phyloP scores from a whole-genome alignment of 2,888 invertebrate genomes.

The Bellardia pandia region DNA sequence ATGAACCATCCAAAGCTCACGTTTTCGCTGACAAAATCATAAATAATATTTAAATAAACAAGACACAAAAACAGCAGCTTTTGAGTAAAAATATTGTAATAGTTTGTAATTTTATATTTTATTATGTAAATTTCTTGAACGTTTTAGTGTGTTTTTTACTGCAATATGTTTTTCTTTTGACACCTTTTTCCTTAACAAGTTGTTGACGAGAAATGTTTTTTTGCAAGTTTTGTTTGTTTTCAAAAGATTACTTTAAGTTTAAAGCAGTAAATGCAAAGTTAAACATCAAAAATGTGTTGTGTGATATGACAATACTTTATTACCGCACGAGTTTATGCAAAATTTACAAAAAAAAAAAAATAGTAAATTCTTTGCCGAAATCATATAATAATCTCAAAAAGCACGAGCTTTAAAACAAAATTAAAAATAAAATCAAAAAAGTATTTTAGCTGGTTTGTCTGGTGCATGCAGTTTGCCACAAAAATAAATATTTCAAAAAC shows the following conservation, averaged over 20 bases:
- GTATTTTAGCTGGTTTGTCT: constrained; percentile 28
- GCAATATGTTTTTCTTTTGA: constrained; percentile 15
- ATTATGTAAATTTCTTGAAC: constrained; percentile 44
- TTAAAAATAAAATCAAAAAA: constrained; percentile 2
- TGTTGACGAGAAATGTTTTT: not conserved
- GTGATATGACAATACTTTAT: constrained; percentile 40
- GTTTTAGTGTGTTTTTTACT: not conserved
- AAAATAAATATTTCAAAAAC: not conserved
- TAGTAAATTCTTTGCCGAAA: constrained; percentile 13
- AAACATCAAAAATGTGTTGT: not conserved
- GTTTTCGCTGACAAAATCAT: constrained; percentile 55
- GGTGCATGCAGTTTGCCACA: not conserved
- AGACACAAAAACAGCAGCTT: constrained; percentile 4
- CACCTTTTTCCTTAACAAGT: constrained; percentile 25
- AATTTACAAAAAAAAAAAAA: not conserved
- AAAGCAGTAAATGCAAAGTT: constrained; percentile 6
- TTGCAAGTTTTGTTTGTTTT: constrained; percentile 3
- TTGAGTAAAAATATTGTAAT: not conserved
- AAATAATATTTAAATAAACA: constrained; percentile 54
- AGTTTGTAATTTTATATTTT: constrained; percentile 34
- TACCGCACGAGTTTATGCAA: constrained; percentile 48
- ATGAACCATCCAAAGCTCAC: constrained; percentile 31
- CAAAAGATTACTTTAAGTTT: constrained; percentile 48
- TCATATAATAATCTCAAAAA: constrained; percentile 11
- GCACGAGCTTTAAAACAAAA: constrained; percentile 17